These are phyloP conservation scores for Tenodera sinensis DNA, from an alignment of 2,888 invertebrate species.

Conservation along the genomic window DNA sequence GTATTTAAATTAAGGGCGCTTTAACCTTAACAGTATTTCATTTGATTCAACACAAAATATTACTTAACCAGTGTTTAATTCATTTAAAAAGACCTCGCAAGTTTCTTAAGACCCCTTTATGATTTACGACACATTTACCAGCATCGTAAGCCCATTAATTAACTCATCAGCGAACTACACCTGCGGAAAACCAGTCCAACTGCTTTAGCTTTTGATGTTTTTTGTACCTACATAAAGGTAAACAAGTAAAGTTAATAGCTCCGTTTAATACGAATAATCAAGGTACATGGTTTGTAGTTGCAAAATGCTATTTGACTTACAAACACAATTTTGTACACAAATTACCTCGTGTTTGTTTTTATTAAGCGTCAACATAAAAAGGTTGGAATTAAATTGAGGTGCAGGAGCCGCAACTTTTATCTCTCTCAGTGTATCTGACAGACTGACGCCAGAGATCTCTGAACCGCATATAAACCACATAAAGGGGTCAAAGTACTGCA, in stretches of 20 bases:
- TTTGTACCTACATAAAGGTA: neutral
- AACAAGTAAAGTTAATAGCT: neutral
- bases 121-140: no score
- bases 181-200: no score
- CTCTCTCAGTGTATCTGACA: neutral
- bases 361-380: neutral
- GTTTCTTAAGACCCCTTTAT: no score
- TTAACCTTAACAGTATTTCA: no score
- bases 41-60: no score
- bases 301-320: neutral
- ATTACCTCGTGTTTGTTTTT: neutral
- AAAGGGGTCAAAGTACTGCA: neutral
- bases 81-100: no score
- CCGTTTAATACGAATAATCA: neutral
- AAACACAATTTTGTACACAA: neutral
- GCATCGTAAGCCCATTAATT: no score
- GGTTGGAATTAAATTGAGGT: neutral
- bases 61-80: no score
- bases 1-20: no score
- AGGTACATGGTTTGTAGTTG: neutral
- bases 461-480: neutral
- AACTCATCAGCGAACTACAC: no score
- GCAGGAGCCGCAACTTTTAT: neutral
- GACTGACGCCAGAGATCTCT: neutral
- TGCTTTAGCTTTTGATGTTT: no score